Conservation (phyloP, 1,140 invertebrate genomes). For the Homarus americanus region DNA sequence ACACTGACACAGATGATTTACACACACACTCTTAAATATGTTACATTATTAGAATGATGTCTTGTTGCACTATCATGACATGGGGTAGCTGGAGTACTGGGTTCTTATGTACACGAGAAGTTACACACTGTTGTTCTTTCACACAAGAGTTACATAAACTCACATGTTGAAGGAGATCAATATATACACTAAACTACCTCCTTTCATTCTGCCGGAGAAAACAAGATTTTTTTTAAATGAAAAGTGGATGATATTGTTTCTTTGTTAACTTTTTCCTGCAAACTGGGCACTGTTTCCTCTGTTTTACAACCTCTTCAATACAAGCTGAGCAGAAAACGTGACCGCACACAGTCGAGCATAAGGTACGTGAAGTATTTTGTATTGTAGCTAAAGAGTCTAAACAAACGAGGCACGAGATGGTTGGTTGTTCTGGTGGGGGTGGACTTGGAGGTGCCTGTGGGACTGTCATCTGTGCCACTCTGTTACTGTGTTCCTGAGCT, state of each 20-base stretch:
- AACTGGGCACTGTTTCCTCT: constrained; percentile 59
- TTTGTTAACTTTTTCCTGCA: constrained; percentile 64
- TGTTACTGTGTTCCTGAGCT: constrained; percentile 40
- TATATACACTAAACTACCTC: constrained; percentile 21
- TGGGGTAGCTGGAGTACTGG: not conserved
- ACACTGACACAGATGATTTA: constrained; percentile 2
- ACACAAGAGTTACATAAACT: not conserved
- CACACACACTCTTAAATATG: not conserved
- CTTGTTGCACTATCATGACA: constrained; percentile 1
- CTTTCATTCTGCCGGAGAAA: not conserved
- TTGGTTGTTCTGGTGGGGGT: constrained; percentile 52
- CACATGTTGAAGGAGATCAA: not conserved
- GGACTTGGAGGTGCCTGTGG: constrained; percentile 50
- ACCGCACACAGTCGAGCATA: constrained; percentile 61
- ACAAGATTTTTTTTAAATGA: constrained; percentile 17
- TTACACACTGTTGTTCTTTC: not conserved
- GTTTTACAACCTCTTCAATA: constrained; percentile 54
- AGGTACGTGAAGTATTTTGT: constrained; percentile 32
- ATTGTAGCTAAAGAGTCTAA: constrained; percentile 61
- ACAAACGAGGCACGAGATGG: constrained; percentile 53
- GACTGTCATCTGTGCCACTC: constrained; percentile 39
- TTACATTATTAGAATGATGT: not conserved
- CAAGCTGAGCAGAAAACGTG: constrained; percentile 55
- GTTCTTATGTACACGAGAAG: not conserved
- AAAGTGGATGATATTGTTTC: constrained; percentile 60